phyloP scores from a whole-genome alignment of 2,113 vertebrate species.

The Stercorarius parasiticus region DNA sequence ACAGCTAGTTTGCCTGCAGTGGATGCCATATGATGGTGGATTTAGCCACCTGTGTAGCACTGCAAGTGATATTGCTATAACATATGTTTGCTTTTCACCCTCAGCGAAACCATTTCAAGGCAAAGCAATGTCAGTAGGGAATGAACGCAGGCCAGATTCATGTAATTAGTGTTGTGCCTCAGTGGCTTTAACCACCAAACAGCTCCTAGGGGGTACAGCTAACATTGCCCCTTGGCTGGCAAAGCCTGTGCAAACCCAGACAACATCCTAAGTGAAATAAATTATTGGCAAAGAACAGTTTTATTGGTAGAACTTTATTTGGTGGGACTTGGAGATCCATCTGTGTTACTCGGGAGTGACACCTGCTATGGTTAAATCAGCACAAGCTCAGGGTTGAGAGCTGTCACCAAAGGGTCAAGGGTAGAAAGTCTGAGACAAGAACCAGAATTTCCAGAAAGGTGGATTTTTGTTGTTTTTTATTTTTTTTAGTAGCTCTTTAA shows the following conservation, averaged over 20 bases:
- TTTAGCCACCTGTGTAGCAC: slow-evolving; percentile 51
- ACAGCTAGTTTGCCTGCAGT: slow-evolving; percentile 44
- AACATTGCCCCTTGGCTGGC: neutral
- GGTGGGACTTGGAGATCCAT: neutral
- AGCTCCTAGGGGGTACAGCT: neutral
- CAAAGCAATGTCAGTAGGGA: neutral
- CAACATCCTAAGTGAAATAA: neutral
- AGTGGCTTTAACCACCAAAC: neutral
- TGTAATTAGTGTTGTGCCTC: neutral
- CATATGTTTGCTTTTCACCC: slow-evolving; percentile 55
- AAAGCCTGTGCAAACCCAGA: neutral
- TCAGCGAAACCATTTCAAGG: slow-evolving; percentile 36
- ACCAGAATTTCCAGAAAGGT: neutral
- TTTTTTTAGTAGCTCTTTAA: neutral
- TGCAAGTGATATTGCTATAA: slow-evolving; percentile 23
- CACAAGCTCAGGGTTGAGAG: neutral
- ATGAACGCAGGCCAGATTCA: neutral
- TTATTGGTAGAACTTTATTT: neutral
- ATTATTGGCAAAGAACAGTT: neutral
- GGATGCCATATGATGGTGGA: slow-evolving; percentile 54
- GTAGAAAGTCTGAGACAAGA: neutral
- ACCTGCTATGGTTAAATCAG: neutral
- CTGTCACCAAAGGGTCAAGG: neutral
- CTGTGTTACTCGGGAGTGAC: neutral
- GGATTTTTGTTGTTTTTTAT: neutral